phyloP scores from a whole-genome alignment of 2,888 invertebrate species.

The Linyphia triangularis region DNA sequence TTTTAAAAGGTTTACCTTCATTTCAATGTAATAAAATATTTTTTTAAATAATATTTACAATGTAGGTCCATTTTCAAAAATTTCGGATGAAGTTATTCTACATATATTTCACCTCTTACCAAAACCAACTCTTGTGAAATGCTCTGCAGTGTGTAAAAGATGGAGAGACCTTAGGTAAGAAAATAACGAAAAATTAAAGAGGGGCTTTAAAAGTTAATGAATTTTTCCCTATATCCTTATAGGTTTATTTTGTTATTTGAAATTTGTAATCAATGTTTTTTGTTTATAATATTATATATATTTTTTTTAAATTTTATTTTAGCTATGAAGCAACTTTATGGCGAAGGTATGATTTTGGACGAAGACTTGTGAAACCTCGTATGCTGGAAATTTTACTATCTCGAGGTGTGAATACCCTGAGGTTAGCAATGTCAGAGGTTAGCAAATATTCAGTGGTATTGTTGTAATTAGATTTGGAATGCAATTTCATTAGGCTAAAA shows the following conservation, averaged over 20 bases:
- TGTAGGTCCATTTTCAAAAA: constrained; percentile 85
- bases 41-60: too few species aligned
- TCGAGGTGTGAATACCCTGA: constrained; percentile 87
- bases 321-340: constrained; percentile 89
- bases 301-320: constrained; percentile 58
- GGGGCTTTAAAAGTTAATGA: background rate
- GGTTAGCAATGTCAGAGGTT: constrained; percentile 90
- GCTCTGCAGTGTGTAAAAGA: constrained; percentile 87
- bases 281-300: background rate
- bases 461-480: background rate
- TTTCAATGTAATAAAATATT: too few species aligned
- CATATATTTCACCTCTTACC: constrained; percentile 89
- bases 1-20: too few species aligned
- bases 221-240: background rate
- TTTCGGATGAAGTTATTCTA: constrained; percentile 93
- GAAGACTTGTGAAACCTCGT: constrained; percentile 84
- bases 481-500: too few species aligned
- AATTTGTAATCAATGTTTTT: background rate
- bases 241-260: background rate
- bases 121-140: constrained; percentile 86
- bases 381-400: constrained; percentile 88
- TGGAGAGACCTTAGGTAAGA: constrained; percentile 86
- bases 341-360: constrained; percentile 89
- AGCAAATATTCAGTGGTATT: constrained; percentile 75
- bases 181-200: too few species aligned